Conservation (phyloP, 2,797 vertebrate species). For the Adelosebastes latens region DNA sequence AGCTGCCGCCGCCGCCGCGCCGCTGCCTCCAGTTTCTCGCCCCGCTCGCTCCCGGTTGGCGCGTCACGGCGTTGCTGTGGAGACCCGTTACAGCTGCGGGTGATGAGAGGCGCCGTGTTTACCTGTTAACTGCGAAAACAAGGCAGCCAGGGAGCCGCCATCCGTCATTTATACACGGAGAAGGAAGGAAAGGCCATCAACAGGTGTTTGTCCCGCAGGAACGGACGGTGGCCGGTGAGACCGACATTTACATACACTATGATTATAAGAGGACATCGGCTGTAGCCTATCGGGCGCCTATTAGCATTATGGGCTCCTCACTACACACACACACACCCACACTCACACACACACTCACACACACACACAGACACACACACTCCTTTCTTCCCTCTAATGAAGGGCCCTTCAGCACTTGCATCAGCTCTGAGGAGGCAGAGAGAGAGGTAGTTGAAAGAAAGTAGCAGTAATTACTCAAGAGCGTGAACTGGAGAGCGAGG, state of each 20-base stretch:
- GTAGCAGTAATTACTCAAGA: constrained; percentile 64
- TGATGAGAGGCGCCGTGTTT: constrained; percentile 53
- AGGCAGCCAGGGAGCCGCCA: constrained; percentile 45
- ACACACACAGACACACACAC: constrained; percentile 12
- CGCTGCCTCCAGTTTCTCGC: constrained; percentile 47
- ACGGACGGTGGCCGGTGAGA: background rate
- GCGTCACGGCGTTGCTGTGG: constrained; percentile 79
- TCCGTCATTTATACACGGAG: background rate
- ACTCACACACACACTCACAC: background rate
- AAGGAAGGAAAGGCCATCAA: constrained; percentile 33
- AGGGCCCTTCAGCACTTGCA: constrained; percentile 62
- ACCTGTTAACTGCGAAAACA: constrained; percentile 49
- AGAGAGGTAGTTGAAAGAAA: constrained; percentile 47
- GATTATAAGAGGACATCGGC: constrained; percentile 37
- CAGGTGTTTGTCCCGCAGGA: constrained; percentile 38
- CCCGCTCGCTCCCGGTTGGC: constrained; percentile 48
- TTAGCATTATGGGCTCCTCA: constrained; percentile 30
- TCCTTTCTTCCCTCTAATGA: constrained; percentile 56
- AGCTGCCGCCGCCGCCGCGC: background rate
- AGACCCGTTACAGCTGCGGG: constrained; percentile 66
- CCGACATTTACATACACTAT: constrained; percentile 17
- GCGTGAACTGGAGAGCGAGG: constrained; percentile 35
- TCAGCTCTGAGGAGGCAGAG: constrained; percentile 45
- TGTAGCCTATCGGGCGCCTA: constrained; percentile 39
- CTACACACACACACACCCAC: constrained; percentile 16